Conservation (phyloP, 2,797 vertebrate species). For the Pseudochirops corinnae region DNA sequence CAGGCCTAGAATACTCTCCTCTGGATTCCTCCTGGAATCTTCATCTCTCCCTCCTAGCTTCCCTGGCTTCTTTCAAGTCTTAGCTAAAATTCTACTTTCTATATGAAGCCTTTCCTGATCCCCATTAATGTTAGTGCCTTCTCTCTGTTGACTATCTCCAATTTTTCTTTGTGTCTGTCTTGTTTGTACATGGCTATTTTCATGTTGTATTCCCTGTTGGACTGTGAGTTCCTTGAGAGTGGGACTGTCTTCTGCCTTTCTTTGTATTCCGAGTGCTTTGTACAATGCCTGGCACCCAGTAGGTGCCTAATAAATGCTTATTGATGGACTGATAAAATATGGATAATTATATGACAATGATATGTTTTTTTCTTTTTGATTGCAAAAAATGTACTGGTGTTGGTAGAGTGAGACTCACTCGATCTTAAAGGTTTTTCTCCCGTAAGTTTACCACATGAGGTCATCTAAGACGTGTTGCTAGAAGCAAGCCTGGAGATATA, state of each 20-base stretch:
- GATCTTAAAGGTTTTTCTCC: neutral
- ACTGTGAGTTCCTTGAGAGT: neutral
- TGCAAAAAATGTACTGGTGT: neutral
- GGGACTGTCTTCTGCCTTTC: neutral
- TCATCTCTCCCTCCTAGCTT: neutral
- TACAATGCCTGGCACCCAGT: neutral
- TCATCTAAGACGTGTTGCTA: neutral
- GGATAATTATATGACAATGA: neutral
- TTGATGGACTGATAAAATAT: neutral
- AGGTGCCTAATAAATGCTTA: neutral
- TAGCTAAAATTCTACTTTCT: neutral
- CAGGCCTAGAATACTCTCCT: neutral
- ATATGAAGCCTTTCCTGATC: neutral
- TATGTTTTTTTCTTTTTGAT: neutral
- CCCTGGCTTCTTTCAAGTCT: neutral
- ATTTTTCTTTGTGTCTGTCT: neutral
- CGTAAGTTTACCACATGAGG: neutral
- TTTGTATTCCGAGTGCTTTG: neutral
- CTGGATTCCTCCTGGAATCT: too few species aligned
- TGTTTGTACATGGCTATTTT: neutral
- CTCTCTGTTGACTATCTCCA: neutral
- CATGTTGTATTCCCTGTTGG: neutral
- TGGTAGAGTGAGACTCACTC: neutral
- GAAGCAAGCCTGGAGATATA: neutral
- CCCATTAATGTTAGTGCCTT: neutral